Conservation (phyloP, 2,888 invertebrate genomes). For the Prosapia bicincta region DNA sequence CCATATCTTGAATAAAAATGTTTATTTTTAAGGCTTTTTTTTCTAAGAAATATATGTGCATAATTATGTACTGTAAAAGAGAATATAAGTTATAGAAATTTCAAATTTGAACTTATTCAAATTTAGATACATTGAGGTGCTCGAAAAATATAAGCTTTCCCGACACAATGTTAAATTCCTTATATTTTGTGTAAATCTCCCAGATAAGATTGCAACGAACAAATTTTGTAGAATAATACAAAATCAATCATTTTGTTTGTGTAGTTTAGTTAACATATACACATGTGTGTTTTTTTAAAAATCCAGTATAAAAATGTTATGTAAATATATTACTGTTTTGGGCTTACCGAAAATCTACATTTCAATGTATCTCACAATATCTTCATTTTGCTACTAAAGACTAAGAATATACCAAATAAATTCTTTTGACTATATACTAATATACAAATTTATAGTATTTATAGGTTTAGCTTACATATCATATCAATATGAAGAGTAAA, state of each 20-base stretch:
- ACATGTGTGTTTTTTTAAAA: background rate
- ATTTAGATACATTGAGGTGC: no score
- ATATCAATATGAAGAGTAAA: slow-evolving; percentile 25
- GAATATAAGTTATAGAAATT: no score
- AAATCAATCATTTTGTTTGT: background rate
- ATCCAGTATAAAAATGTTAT: background rate
- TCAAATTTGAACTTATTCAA: no score
- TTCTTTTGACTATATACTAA: slow-evolving; percentile 24
- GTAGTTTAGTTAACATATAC: background rate
- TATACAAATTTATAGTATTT: slow-evolving; percentile 23
- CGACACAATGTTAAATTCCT: background rate
- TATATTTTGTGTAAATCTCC: background rate
- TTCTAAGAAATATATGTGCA: no score
- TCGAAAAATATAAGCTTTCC: no score
- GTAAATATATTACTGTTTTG: background rate
- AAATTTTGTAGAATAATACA: background rate
- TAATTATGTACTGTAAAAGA: no score
- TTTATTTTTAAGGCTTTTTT: no score
- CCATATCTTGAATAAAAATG: no score
- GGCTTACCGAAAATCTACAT: background rate
- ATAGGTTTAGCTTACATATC: slow-evolving; percentile 32
- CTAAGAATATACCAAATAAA: slow-evolving; percentile 29
- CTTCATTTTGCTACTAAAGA: slow-evolving; percentile 25
- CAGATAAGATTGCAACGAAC: background rate
- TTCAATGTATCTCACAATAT: background rate